Conservation (phyloP, 1,140 invertebrate genomes). For the Tribolium madens region DNA sequence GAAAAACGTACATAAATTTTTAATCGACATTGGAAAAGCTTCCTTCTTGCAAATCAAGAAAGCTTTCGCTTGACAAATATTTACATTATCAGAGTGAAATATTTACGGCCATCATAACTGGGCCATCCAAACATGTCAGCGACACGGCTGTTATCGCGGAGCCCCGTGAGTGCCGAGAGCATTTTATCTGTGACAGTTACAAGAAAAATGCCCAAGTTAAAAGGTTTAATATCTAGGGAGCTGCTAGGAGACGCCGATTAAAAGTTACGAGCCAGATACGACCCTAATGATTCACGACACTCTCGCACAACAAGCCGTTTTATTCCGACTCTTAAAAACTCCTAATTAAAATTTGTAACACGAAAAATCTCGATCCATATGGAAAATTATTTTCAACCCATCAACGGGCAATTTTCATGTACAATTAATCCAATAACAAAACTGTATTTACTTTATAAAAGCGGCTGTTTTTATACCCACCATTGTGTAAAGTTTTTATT, state of each 20-base stretch:
- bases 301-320: slow-evolving; percentile 19
- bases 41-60: slow-evolving; percentile 29
- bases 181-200: slow-evolving; percentile 48
- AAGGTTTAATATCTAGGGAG: slow-evolving; percentile 50
- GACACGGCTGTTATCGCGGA: slow-evolving; percentile 28
- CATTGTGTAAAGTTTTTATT: not conserved
- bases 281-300: slow-evolving; percentile 47
- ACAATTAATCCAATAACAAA: no score
- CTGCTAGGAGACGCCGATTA: slow-evolving; percentile 48
- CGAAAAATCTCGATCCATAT: not conserved
- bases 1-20: slow-evolving; percentile 20
- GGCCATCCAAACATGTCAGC: slow-evolving; percentile 37
- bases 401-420: no score
- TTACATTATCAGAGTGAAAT: slow-evolving; percentile 36
- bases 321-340: slow-evolving; percentile 13
- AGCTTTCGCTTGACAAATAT: slow-evolving; percentile 24
- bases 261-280: slow-evolving; percentile 50
- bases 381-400: not conserved
- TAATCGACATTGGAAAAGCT: slow-evolving; percentile 27
- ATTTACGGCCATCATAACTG: slow-evolving; percentile 34
- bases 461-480: not conserved
- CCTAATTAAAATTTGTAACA: slow-evolving; percentile 24
- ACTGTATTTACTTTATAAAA: no score
- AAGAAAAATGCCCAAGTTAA: slow-evolving; percentile 49
- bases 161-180: slow-evolving; percentile 37